Percentiles rank a stretch among this genome's conserved stretches.
Conservation (phyloP, 2,797 vertebrate species). For the Rhinatrema bivittatum region DNA sequence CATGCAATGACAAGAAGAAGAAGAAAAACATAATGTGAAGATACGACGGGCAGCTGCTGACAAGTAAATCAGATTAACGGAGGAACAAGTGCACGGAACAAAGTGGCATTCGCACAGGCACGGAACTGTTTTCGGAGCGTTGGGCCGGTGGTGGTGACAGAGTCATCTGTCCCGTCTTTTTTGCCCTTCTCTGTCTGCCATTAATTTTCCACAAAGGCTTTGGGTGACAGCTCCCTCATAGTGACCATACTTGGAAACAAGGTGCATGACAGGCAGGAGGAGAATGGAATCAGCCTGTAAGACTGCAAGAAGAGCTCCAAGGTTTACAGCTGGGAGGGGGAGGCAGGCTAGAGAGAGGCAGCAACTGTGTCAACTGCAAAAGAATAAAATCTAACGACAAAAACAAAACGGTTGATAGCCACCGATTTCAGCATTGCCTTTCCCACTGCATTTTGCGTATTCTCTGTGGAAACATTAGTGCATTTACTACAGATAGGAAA, state of each 20-base stretch:
- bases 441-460: background rate
- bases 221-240: constrained; percentile 78
- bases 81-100: constrained; percentile 45
- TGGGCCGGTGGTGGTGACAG: constrained; percentile 67
- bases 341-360: constrained; percentile 22
- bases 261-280: constrained; percentile 48
- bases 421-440: constrained; percentile 13
- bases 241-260: constrained; percentile 85
- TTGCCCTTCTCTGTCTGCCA: constrained; percentile 82
- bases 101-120: constrained; percentile 47
- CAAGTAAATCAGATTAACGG: constrained; percentile 41
- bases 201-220: constrained; percentile 82
- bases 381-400: constrained; percentile 21
- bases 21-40: constrained; percentile 38
- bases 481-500: background rate
- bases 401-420: constrained; percentile 27
- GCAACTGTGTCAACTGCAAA: constrained; percentile 16
- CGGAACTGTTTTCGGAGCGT: constrained; percentile 47
- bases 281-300: constrained; percentile 42
- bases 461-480: background rate
- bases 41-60: constrained; percentile 54
- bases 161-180: constrained; percentile 83
- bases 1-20: constrained; percentile 27
- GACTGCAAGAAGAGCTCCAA: no score
- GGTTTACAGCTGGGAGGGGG: constrained; percentile 6